phyloP scores from a whole-genome alignment of 1,140 invertebrate genomes.

The Cydia splendana region DNA sequence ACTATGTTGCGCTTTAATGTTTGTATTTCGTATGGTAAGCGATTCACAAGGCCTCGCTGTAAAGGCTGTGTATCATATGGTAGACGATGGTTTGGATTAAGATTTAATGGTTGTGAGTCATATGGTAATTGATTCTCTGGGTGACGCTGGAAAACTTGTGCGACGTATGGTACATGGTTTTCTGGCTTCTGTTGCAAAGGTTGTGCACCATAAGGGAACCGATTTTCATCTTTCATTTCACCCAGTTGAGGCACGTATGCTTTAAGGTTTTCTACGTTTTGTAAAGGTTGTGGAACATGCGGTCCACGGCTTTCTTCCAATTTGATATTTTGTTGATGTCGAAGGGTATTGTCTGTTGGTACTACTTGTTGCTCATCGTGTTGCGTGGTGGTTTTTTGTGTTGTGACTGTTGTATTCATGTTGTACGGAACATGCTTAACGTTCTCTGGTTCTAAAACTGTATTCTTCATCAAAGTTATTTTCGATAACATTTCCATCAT shows the following conservation, averaged over 20 bases:
- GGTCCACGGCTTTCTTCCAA: neutral
- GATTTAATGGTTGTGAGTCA: neutral
- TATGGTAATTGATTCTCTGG: neutral
- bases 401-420: neutral
- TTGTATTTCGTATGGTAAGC: neutral
- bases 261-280: neutral
- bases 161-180: neutral
- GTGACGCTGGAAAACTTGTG: neutral
- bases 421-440: constrained; percentile 17
- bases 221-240: too few species aligned
- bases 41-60: neutral
- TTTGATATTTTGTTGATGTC: neutral
- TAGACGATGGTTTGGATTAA: neutral
- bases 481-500: constrained; percentile 62
- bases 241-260: neutral
- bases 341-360: neutral
- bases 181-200: neutral
- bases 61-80: neutral
- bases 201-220: neutral
- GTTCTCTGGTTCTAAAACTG: constrained; percentile 6
- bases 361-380: neutral
- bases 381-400: neutral
- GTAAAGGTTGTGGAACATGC: neutral
- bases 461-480: constrained; percentile 49
- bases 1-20: neutral